Evolutionary conservation across 2,888 invertebrate genomes (phyloP), one percentile per base, ranked within the genome.

Genomic region (Ichneumoninae sp.): DNA sequence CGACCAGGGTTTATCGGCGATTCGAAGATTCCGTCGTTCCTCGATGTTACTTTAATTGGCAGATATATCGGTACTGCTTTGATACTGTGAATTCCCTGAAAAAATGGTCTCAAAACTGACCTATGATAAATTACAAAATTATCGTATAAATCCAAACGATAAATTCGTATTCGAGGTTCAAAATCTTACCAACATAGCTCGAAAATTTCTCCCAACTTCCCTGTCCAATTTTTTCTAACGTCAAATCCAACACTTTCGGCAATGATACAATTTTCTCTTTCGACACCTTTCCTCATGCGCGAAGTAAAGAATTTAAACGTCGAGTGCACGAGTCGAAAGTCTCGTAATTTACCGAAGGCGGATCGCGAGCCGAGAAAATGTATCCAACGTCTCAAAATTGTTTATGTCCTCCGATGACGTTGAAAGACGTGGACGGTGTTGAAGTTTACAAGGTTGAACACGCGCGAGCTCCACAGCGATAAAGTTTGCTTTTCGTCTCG

Each of bases 401-500:
- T 71, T 79, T 63, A 30, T 30, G 79, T 44, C 54, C 63, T 30
- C 26, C 26, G 30, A 8, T 26, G 60, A 63, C 60, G 63, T 13
- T 26, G n/a, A 50, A 65, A 4, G 52, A 52, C 44, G 63, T n/a
- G 26, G 54, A 30, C n/a, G 22, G 22, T 16, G 19, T 30, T 36
- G 52, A 70, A 50, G 57, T 65, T 70, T 36, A 63, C 33, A 75
- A 71, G 69, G 65, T 57, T 60, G 47, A 40, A 60, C 44, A 52
- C 13, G 63, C 69, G 74, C 63, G 63, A 52, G 7, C 10, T 47
- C 5, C 0, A 1, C 69, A 30, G 57, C 16, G 40, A 65, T 50
- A 40, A 71, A 74, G 70, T 74, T 74, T 52, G 52, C 65, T 78
- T 83, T 71, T 80, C 57, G 26, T 36, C 50, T 7, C 54, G 50